Evolutionary conservation across 2,113 vertebrate species (phyloP).

Genomic region (Notothenia coriiceps): DNA sequence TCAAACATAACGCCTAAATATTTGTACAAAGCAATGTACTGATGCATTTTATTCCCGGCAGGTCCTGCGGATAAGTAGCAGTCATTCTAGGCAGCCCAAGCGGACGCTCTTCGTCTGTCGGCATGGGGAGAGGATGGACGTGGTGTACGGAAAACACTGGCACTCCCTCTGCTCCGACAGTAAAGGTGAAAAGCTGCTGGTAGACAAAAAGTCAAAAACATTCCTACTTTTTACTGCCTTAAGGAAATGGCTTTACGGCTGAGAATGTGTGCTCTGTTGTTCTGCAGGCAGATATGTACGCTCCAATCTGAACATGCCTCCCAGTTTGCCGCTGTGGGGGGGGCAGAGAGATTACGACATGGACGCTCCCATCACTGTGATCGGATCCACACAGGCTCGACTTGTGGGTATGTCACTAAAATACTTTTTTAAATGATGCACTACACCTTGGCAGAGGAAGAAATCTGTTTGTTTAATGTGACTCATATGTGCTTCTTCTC

Average conservation of each 20-base stretch:
- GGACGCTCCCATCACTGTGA: conserved; percentile 94
- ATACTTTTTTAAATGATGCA: not conserved
- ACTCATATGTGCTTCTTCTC: conserved; percentile 25
- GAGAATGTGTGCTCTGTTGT: not conserved
- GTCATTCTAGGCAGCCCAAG: conserved; percentile 87
- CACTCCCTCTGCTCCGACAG: conserved; percentile 94
- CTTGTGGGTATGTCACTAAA: conserved; percentile 81
- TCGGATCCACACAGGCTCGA: conserved; percentile 93
- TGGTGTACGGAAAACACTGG: conserved; percentile 99
- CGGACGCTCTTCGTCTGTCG: conserved; percentile 95
- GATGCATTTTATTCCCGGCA: conserved; percentile 55
- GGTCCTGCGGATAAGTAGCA: conserved; percentile 87
- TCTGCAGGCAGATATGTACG: conserved; percentile 91
- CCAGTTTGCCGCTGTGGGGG: conserved; percentile 90
- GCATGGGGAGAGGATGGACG: conserved; percentile 96
- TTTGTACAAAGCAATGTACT: not conserved
- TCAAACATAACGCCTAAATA: not conserved
- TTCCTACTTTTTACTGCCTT: not conserved
- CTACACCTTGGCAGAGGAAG: not conserved
- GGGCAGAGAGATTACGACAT: conserved; percentile 94
- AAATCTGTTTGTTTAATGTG: not conserved
- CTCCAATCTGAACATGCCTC: conserved; percentile 95
- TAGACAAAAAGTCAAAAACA: not conserved
- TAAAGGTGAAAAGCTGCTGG: conserved; percentile 86
- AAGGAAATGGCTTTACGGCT: not conserved